Percentiles rank a stretch among this genome's conserved stretches.
Evolutionary conservation across 1,140 invertebrate species (phyloP).

Genomic region (Drosophila mauritiana): DNA sequence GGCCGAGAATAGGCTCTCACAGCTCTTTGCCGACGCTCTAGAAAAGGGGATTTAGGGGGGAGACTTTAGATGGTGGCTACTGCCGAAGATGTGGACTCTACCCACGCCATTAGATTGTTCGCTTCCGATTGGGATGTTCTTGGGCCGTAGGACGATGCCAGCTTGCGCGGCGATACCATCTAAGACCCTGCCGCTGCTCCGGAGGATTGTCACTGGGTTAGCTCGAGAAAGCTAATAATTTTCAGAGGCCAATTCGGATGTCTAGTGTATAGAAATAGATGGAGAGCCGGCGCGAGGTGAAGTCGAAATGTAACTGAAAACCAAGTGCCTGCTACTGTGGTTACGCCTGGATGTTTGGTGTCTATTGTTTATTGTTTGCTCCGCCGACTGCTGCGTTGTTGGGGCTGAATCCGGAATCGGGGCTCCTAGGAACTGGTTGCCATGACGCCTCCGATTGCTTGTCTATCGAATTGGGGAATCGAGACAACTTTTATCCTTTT

Average conservation of each 20-base stretch:
- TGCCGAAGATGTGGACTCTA: neutral
- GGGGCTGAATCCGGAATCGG: conserved; percentile 13
- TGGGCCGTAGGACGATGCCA: conserved; percentile 38
- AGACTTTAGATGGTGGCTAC: neutral
- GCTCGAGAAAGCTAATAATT: conserved; percentile 2
- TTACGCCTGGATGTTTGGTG: conserved; percentile 34
- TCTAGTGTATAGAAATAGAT: conserved; percentile 23
- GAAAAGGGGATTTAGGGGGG: neutral
- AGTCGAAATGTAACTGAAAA: conserved; percentile 65
- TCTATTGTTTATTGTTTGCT: conserved; percentile 66
- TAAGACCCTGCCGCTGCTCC: conserved; percentile 22
- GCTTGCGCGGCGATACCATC: conserved; percentile 73
- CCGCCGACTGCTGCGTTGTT: conserved; percentile 42
- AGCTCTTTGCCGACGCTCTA: conserved; percentile 75
- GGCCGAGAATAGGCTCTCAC: conserved; percentile 79
- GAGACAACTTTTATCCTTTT: neutral
- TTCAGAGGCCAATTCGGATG: conserved; percentile 9
- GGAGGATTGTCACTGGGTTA: conserved; percentile 1
- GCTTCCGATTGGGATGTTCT: conserved; percentile 28
- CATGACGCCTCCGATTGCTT: conserved; percentile 23
- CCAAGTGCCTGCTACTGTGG: conserved; percentile 66
- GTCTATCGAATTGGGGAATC: conserved; percentile 22
- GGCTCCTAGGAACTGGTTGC: conserved; percentile 15
- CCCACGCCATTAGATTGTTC: conserved; percentile 63
- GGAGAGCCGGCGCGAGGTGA: conserved; percentile 56